Evolutionary conservation across 2,888 invertebrate species (phyloP), one percentile per base, ranked within the genome.

Genomic region (Drosophila falleni): DNA sequence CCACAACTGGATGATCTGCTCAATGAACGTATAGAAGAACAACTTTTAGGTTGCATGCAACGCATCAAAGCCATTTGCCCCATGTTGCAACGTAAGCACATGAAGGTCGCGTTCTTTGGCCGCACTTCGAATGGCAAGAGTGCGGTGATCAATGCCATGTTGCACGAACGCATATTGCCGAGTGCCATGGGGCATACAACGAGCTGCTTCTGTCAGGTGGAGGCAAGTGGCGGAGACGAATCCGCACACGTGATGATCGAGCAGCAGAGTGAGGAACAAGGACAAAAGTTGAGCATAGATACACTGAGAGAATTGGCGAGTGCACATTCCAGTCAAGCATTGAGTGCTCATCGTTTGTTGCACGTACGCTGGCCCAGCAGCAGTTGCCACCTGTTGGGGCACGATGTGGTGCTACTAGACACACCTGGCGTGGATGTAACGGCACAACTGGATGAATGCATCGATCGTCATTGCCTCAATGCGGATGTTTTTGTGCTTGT

Each of bases 401-500:
- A 99, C 92, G 99, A 99, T 93, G 99, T 99, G 13, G 98, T 99
- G 13, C 96, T 99, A 87, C 97, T 99, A 58, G 99, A 99, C 93
- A 98, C 98, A 79, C 99, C 99, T 13, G 99, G 99, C 5, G 98
- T 99, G 55, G 99, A 99, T 94, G 98, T 99, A 0, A 97, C 98
- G 9, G 98, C 98, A 5, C 98, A 99, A 94, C 94, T 99, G 62
- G 99, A 99, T 93, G 96, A 97, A 91, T 99, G 99, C 98, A 99
- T 99, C 90, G 99, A 99, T 93, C 97, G 97, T 92, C 98, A 99
- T 93, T 99, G 99, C 92, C 94, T 99, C 72, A 99, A 99, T 93
- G 99, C 99, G 0, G 99, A 99, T 93, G 99, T 99, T 2, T 99
- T 99, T 93, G 99, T 99, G 67, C 94, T 99, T 47, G 99, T 99